Evolutionary conservation across 2,113 vertebrate genomes (phyloP).

Genomic region (Gavia stellata): DNA sequence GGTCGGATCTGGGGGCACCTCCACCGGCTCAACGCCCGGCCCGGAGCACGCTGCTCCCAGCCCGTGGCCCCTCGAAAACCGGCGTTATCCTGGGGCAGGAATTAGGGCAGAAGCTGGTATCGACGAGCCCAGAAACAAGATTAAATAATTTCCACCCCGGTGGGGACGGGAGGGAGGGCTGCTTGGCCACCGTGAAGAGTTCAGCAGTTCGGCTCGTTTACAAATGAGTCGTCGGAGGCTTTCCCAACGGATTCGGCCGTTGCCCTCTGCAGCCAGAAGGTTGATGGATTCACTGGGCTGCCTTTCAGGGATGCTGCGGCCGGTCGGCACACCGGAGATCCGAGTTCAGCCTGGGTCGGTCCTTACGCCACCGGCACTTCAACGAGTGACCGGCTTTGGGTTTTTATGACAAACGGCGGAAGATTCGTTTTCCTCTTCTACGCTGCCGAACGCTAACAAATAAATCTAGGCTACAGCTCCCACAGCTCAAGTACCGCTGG

Average conservation of each 20-base stretch:
- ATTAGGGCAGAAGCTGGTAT: neutral
- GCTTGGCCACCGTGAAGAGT: neutral
- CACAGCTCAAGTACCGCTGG: neutral
- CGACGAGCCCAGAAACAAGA: neutral
- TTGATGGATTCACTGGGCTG: neutral
- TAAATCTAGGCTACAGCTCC: neutral
- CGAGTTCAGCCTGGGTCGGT: neutral
- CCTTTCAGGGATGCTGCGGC: neutral
- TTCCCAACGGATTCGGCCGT: neutral
- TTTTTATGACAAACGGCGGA: neutral
- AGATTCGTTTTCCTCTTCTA: neutral
- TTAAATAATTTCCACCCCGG: neutral
- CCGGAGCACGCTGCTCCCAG: neutral
- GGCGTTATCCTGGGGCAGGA: neutral
- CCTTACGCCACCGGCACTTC: neutral
- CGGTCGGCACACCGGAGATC: neutral
- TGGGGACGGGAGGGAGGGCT: neutral
- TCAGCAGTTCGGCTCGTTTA: neutral
- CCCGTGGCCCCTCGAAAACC: rapidly evolving
- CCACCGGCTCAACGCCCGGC: neutral
- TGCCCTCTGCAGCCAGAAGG: neutral
- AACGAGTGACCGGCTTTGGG: rapidly evolving
- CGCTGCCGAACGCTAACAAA: neutral
- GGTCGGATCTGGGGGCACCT: neutral
- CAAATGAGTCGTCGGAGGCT: neutral